These are phyloP conservation scores for Monopterus albus DNA, from an alignment of 2,113 vertebrate genomes.

Conservation along the genomic window DNA sequence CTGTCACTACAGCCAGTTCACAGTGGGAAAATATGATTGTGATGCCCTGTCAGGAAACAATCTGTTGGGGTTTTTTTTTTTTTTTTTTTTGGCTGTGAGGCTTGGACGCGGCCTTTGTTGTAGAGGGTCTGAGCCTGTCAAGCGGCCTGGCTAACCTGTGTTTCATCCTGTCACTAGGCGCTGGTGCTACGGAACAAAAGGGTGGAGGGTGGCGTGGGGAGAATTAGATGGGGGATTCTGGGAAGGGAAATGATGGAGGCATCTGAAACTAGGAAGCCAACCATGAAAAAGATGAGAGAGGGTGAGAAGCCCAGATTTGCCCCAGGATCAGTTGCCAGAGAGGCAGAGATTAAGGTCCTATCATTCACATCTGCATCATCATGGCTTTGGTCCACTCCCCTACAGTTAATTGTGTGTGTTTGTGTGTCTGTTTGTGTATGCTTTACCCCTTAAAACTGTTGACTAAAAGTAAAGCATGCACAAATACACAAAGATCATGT, in stretches of 20 bases:
- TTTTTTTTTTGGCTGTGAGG: conserved; percentile 9
- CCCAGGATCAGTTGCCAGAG: conserved; percentile 71
- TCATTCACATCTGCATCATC: conserved; percentile 71
- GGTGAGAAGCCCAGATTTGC: conserved; percentile 71
- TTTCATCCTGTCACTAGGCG: conserved; percentile 43
- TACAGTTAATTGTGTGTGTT: conserved; percentile 34
- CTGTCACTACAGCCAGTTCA: conserved; percentile 14
- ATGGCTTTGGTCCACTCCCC: conserved; percentile 46
- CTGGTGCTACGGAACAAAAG: conserved; percentile 67
- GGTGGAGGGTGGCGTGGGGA: conserved; percentile 19
- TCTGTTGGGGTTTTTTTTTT: conserved; percentile 19
- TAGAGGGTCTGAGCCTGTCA: conserved; percentile 37
- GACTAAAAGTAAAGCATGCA: background rate
- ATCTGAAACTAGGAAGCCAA: conserved; percentile 71
- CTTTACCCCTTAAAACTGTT: conserved; percentile 9
- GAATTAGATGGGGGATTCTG: conserved; percentile 16
- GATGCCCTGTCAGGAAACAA: conserved; percentile 39
- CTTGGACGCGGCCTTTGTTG: conserved; percentile 12
- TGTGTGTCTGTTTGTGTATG: conserved; percentile 5
- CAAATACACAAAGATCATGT: conserved; percentile 2
- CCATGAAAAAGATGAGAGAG: conserved; percentile 65
- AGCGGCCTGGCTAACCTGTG: conserved; percentile 26
- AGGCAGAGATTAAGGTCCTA: conserved; percentile 74
- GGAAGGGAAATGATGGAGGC: conserved; percentile 56
- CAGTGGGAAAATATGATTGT: conserved; percentile 30